Conservation (phyloP, 2,113 vertebrate species). For the Cyanoliseus patagonus region DNA sequence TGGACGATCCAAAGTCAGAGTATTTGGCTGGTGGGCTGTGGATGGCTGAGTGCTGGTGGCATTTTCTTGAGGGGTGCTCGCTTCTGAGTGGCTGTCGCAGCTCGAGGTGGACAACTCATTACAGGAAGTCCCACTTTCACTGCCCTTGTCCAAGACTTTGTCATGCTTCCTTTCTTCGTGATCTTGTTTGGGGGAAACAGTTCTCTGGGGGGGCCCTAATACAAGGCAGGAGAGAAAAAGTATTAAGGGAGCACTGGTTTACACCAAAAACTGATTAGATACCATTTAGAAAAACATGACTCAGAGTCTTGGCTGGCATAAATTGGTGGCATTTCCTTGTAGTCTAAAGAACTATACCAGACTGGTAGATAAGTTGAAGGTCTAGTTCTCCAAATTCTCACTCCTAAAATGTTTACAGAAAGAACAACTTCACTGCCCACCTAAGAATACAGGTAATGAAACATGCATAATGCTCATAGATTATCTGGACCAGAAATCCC, state of each 20-base stretch:
- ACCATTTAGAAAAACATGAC: neutral
- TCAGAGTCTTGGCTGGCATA: neutral
- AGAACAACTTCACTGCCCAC: neutral
- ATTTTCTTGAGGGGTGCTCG: slow-evolving; percentile 84
- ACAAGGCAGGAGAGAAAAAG: slow-evolving; percentile 15
- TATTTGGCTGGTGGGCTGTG: slow-evolving; percentile 80
- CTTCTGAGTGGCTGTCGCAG: slow-evolving; percentile 88
- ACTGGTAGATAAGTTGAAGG: neutral
- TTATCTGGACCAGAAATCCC: neutral
- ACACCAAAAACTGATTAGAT: neutral
- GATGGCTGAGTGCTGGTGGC: slow-evolving; percentile 71
- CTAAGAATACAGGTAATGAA: neutral
- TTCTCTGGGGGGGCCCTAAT: slow-evolving; percentile 82
- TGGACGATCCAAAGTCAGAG: slow-evolving; percentile 85
- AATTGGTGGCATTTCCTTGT: neutral
- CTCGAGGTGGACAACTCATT: slow-evolving; percentile 89
- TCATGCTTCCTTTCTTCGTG: slow-evolving; percentile 79
- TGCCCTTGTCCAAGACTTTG: slow-evolving; percentile 85
- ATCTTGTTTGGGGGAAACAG: slow-evolving; percentile 80
- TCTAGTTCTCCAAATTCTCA: neutral
- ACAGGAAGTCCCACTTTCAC: slow-evolving; percentile 88
- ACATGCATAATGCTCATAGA: neutral
- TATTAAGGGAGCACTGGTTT: neutral
- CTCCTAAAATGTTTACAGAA: neutral
- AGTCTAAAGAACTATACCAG: neutral